A percentile compares a stretch with the other conserved stretches of the same genome.
These are phyloP conservation scores for Trogon surrucura DNA, from an alignment of 2,113 vertebrate species.

Conservation along the genomic window DNA sequence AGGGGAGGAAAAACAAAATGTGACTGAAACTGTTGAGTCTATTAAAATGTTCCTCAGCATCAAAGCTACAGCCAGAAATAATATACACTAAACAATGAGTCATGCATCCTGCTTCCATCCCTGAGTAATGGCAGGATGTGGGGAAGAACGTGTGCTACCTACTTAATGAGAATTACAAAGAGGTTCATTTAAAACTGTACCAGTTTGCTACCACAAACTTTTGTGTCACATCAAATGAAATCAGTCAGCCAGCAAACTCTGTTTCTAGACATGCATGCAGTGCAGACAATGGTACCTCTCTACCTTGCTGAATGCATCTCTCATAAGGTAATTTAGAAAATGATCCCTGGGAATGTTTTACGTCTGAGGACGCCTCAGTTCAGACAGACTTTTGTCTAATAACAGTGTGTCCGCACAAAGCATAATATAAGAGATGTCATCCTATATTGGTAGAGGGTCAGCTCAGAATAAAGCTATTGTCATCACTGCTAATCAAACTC, in stretches of 20 bases:
- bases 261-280: neutral
- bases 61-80: constrained; percentile 6
- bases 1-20: neutral
- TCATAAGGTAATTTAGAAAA: constrained; percentile 34
- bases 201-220: neutral
- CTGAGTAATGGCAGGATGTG: neutral
- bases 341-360: neutral
- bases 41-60: neutral
- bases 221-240: neutral
- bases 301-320: neutral
- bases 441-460: constrained; percentile 13
- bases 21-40: neutral
- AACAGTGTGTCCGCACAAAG: neutral
- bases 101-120: neutral
- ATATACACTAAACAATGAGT: neutral
- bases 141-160: neutral
- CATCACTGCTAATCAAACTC: constrained; percentile 41
- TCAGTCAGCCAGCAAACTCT: neutral
- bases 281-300: neutral
- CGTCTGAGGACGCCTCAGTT: neutral
- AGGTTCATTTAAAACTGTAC: neutral
- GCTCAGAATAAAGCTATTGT: neutral
- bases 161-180: neutral
- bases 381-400: neutral
- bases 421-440: neutral